phyloP scores from a whole-genome alignment of 2,888 invertebrate genomes.

The Pasiphila rectangulata region DNA sequence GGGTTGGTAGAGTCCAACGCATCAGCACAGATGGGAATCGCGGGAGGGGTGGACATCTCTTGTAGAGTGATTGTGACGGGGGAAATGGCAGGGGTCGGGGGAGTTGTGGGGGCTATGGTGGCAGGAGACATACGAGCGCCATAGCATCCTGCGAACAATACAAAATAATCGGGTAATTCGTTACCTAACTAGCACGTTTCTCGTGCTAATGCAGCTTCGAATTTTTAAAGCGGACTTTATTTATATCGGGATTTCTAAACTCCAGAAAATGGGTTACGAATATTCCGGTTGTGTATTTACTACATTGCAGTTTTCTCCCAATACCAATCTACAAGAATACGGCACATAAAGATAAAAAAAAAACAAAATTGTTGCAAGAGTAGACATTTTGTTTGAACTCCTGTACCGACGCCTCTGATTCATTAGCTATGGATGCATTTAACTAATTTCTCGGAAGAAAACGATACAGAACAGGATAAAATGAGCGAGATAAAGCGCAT shows the following conservation, averaged over 20 bases:
- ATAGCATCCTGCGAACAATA: constrained; percentile 46
- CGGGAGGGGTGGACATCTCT: constrained; percentile 42
- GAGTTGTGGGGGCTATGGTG: constrained; percentile 37
- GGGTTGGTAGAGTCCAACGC: constrained; percentile 50
- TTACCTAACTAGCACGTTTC: too few species aligned
- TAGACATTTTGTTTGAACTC: too few species aligned
- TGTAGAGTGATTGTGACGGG: constrained; percentile 47
- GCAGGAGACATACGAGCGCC: constrained; percentile 44
- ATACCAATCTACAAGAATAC: too few species aligned
- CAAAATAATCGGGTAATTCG: background rate
- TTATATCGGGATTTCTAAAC: too few species aligned
- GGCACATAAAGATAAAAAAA: too few species aligned
- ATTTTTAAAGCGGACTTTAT: too few species aligned
- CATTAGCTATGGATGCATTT: background rate
- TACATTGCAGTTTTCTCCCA: too few species aligned
- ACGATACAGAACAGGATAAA: background rate
- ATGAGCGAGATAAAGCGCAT: constrained; percentile 33
- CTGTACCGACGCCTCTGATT: too few species aligned
- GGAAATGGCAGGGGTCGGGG: constrained; percentile 36
- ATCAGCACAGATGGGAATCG: constrained; percentile 51
- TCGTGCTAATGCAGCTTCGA: too few species aligned
- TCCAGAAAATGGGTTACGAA: too few species aligned
- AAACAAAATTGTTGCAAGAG: too few species aligned
- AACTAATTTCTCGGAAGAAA: background rate
- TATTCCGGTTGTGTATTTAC: too few species aligned